Evolutionary conservation across 2,888 invertebrate species (phyloP).

Genomic region (Enoplolaimus lenunculus): DNA sequence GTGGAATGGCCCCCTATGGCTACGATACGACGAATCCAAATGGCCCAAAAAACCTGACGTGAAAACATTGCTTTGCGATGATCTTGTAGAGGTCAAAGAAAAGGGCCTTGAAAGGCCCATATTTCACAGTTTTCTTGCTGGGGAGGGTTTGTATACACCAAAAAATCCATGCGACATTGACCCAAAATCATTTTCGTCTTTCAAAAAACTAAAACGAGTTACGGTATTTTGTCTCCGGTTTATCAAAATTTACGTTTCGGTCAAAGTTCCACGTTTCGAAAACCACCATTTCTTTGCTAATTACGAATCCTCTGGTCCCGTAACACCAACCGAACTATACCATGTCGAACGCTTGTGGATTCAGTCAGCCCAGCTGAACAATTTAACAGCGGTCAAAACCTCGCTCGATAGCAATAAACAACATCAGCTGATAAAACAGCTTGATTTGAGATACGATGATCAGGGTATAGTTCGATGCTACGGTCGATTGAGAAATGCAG

Average conservation of each 20-base stretch:
- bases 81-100: background rate
- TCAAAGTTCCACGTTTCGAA: background rate
- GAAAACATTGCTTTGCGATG: background rate
- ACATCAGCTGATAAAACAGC: background rate
- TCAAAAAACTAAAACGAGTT: background rate
- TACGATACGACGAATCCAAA: slow-evolving; percentile 1
- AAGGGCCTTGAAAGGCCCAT: background rate
- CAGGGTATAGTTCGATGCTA: slow-evolving; percentile 19
- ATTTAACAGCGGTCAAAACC: background rate
- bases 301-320: background rate
- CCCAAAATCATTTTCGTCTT: background rate
- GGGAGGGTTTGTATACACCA: background rate
- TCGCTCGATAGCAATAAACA: background rate
- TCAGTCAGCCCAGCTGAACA: background rate
- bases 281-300: background rate
- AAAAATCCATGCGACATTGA: slow-evolving; percentile 11
- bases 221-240: background rate
- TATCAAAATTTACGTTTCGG: background rate
- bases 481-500: slow-evolving; percentile 17
- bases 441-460: slow-evolving; percentile 13
- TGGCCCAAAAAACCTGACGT: slow-evolving; percentile 4
- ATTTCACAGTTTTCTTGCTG: background rate
- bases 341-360: background rate
- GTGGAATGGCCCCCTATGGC: slow-evolving; percentile 31
- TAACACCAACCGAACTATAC: background rate